Evolutionary conservation across 2,113 vertebrate genomes (phyloP).

Genomic region (Mobula birostris): DNA sequence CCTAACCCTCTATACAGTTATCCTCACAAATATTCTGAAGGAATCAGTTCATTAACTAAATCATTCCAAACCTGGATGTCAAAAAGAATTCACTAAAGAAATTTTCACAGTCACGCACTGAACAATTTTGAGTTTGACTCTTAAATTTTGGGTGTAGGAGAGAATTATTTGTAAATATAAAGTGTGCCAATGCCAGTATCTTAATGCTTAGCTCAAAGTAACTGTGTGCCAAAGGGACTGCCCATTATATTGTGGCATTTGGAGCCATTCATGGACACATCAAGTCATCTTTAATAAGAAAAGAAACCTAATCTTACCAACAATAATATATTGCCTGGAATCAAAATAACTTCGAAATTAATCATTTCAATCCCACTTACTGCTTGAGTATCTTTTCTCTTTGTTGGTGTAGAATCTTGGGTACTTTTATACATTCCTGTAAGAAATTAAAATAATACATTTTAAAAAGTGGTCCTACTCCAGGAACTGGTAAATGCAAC

Average conservation of each 20-base stretch:
- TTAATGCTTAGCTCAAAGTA: too few species aligned
- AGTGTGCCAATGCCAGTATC: too few species aligned
- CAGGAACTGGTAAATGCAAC: not conserved
- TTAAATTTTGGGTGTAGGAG: too few species aligned
- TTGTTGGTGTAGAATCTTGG: not conserved
- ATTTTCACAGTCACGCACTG: too few species aligned
- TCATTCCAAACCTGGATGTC: too few species aligned
- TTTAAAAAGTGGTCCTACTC: not conserved
- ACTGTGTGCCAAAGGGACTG: too few species aligned
- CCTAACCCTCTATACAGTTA: too few species aligned
- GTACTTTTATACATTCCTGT: conserved; percentile 26
- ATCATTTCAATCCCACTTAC: conserved; percentile 6
- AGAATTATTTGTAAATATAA: too few species aligned
- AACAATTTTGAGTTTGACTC: too few species aligned
- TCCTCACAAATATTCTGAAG: too few species aligned
- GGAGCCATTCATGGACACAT: not conserved
- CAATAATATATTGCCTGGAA: not conserved
- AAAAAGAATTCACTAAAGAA: too few species aligned
- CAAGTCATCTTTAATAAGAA: not conserved
- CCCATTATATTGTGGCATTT: not conserved
- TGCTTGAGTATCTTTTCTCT: conserved; percentile 15
- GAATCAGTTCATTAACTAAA: too few species aligned
- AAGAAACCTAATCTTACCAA: not conserved
- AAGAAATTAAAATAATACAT: not conserved
- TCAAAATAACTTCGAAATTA: not conserved